Evolutionary conservation across 35 echinoderm and acorn worm species (phyloP), one percentile per base, ranked within the genome.

Genomic region (Chiridota heheva): DNA sequence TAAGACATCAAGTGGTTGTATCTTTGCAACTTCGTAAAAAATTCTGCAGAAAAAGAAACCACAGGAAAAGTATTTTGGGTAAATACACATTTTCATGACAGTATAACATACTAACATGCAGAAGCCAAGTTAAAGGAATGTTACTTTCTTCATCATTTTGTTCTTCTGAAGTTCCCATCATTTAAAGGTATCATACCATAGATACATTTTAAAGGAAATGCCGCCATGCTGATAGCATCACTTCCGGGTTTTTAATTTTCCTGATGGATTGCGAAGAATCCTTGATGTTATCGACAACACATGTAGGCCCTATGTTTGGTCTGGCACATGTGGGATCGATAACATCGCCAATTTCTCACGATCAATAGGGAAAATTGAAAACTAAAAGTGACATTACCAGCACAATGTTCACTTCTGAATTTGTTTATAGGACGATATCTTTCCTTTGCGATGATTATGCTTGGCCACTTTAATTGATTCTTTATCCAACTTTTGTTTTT

Each of bases 11-110:
- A 96, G 24, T 44, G 83, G 64, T 30, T 77, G 70, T 26, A 96
- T 86, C 46, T 77, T 96, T 40, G 93, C 93, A 42, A 96, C 93
- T 78, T 91, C 93, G 74, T 87, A 87, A 70, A 96, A 96, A 32
- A 96, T 58, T 40, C 93, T 96, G 93, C 15, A 45, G 20, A n/a
- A 65, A 22, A 67, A 43, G 45, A 30, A 40, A n/a, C n/a, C n/a
- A n/a, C n/a, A n/a, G n/a, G n/a, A n/a, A n/a, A n/a, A n/a, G n/a
- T n/a, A n/a, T n/a, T n/a, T n/a, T n/a, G n/a, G n/a, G n/a, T 7
- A 72, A 20, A 56, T 42, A 0, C 22, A 70, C 36, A 38, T 33
- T 43, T 67, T 61, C 17, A 62, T 63, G 28, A 26, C 12, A 8
- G 34, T 15, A 13, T 35, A 22, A 78, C 68, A 2, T 4, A 17